A percentile compares a stretch with the other conserved stretches of the same genome.
Conservation (phyloP, 1,140 invertebrate genomes). For the Eueides isabella region DNA sequence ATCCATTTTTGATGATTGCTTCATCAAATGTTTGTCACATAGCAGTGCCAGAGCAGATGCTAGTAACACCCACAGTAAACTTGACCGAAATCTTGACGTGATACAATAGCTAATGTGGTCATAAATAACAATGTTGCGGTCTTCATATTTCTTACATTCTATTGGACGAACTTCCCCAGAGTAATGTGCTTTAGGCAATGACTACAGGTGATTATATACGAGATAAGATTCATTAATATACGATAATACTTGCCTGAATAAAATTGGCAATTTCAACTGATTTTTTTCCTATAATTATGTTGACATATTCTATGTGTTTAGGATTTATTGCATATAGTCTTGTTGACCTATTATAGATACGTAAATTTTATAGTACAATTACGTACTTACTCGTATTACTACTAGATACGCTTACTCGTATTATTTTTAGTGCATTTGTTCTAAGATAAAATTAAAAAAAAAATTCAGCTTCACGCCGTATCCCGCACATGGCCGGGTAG, state of each 20-base stretch:
- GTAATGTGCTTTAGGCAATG: not conserved
- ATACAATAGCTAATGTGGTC: not conserved
- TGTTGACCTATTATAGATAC: no score
- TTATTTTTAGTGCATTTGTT: no score
- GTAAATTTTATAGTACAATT: no score
- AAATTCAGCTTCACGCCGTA: no score
- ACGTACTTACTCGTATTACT: no score
- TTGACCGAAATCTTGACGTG: conserved; percentile 10
- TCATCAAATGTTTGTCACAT: conserved; percentile 29
- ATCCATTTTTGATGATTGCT: conserved; percentile 11
- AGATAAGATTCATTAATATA: not conserved
- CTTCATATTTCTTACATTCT: not conserved
- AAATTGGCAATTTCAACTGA: not conserved
- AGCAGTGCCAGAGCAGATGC: conserved; percentile 26
- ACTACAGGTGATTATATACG: not conserved
- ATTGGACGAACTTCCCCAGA: not conserved
- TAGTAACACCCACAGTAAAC: conserved; percentile 33
- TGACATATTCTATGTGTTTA: not conserved
- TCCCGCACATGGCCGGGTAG: no score
- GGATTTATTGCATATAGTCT: not conserved
- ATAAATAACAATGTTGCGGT: not conserved
- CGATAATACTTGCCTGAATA: not conserved
- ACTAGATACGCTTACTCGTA: no score
- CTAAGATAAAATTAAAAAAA: no score
- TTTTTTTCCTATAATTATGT: not conserved